These are phyloP conservation scores for Temnothorax ravouxi DNA, from an alignment of 2,888 invertebrate genomes.

Conservation along the genomic window DNA sequence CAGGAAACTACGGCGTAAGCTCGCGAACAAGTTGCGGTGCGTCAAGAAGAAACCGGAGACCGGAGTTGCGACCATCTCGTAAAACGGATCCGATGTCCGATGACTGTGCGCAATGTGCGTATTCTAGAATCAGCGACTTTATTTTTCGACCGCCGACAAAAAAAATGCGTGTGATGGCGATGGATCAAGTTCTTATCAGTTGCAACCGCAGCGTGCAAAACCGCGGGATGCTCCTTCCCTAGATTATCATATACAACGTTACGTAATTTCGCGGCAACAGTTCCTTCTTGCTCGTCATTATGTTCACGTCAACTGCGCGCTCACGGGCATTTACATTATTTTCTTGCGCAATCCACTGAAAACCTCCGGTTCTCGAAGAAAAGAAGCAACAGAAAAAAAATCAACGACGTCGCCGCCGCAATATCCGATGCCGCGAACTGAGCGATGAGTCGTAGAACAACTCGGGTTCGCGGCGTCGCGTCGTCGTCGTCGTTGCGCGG, in stretches of 20 bases:
- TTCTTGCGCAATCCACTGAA: slow-evolving; percentile 36
- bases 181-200: not conserved
- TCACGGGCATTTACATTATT: slow-evolving; percentile 25
- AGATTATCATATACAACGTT: not conserved
- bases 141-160: not conserved
- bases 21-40: slow-evolving; percentile 17
- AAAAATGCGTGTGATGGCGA: not conserved
- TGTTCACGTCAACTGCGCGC: slow-evolving; percentile 10
- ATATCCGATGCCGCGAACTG: slow-evolving; percentile 47
- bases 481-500: not conserved
- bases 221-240: not conserved
- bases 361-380: slow-evolving; percentile 24
- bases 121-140: not conserved
- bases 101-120: no score
- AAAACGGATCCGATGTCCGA: not conserved
- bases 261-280: not conserved
- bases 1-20: slow-evolving; percentile 36
- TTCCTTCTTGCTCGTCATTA: not conserved
- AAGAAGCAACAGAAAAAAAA: not conserved
- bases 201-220: not conserved
- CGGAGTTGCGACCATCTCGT: not conserved
- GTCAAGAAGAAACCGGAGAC: slow-evolving; percentile 10
- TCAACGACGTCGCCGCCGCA: slow-evolving; percentile 5
- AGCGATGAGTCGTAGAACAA: slow-evolving; percentile 44
- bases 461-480: slow-evolving; percentile 19